phyloP scores from a whole-genome alignment of 2,888 invertebrate species.

The Ophraella communa region DNA sequence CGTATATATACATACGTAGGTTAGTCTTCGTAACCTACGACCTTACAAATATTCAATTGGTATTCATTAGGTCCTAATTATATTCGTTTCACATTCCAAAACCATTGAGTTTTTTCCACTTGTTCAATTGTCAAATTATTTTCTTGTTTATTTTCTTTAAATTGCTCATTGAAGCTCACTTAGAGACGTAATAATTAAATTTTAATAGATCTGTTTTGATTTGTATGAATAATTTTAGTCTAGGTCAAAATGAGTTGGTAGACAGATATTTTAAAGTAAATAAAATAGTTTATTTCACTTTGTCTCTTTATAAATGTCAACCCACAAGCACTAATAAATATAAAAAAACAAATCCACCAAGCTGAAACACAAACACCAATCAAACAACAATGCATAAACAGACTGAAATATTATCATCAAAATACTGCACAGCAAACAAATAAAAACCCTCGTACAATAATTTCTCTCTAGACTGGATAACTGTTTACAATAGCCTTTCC shows the following conservation, averaged over 20 bases:
- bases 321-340: too few relatives aligned
- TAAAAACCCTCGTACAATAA: too few relatives aligned
- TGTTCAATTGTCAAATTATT: conserved; percentile 14
- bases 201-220: conserved; percentile 16
- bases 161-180: neutral
- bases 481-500: too few relatives aligned
- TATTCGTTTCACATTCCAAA: conserved; percentile 23
- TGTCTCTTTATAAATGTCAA: too few relatives aligned
- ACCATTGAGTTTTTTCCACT: conserved; percentile 9
- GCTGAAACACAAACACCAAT: too few relatives aligned
- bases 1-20: conserved; percentile 23
- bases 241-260: neutral
- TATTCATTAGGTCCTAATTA: conserved; percentile 37
- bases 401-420: too few relatives aligned
- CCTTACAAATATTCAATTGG: conserved; percentile 42
- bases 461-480: neutral
- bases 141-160: conserved; percentile 14
- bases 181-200: conserved; percentile 2
- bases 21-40: conserved; percentile 37
- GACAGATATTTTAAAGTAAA: too few relatives aligned
- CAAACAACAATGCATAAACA: too few relatives aligned
- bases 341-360: too few relatives aligned
- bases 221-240: neutral
- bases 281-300: too few relatives aligned
- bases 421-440: too few relatives aligned